Base-by-base conservation (phyloP, 2,888 invertebrate genomes). In the Nomada fabriciana region DNA sequence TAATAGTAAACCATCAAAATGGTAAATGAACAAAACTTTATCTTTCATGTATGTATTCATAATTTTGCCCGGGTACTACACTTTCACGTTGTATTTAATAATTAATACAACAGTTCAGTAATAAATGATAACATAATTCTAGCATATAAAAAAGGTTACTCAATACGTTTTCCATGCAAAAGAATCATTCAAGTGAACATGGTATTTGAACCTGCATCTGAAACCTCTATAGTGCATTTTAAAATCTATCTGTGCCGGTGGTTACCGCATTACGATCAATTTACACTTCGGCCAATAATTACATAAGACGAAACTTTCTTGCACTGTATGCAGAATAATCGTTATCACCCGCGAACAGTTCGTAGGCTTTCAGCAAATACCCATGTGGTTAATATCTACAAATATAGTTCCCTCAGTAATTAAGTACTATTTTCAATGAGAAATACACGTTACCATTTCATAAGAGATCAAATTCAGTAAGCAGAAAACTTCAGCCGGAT, bases 221-320 rank as follows among this genome's bases (percentile, higher is more conserved):
- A 76, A 76, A 52, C 76, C 76, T 72, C 50, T 25, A 15, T 10
- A 59, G 50, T 73, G 76, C 64, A 42, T 63, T 59, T 76, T 42
- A 64, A 76, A 74, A 73, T 52, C 52, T 29, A 59, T n/a, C 53
- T 25, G 15, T 52, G 63, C 36, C 23, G 42, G 7, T 57, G 15
- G 76, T 60, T 60, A 77, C 74, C 74, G 65, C 77, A 74, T 74
- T 65, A 65, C 59, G 15, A 77, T 77, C 76, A 77, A 74, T 73
- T 73, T 47, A 23, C 23, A 60, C 52, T 15, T 36, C 50, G 65
- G 60, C 74, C 74, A 11, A 77, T 77, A 77, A 77, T 77, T 65
- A 67, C 60, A 74, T 77, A 77, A 77, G 60, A 43, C 42, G 60
- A 29, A 52, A 52, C 36, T 52, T 15, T 50, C 60, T 70, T 61